Evolutionary conservation across 1,140 invertebrate species (phyloP).

Genomic region (Zophobas atratus): DNA sequence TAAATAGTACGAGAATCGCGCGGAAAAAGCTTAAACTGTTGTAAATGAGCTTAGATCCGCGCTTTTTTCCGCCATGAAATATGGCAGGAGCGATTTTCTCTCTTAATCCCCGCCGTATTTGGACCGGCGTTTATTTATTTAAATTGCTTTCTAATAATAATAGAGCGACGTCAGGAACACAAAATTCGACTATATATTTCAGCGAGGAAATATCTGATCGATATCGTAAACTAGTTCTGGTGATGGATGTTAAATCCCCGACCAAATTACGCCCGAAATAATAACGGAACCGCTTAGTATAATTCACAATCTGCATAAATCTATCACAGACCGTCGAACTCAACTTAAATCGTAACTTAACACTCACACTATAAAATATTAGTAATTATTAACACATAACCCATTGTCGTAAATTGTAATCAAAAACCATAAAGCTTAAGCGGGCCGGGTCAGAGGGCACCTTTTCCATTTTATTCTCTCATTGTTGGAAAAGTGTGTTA

Average conservation of each 20-base stretch:
- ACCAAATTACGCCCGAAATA: background rate
- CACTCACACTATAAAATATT: background rate
- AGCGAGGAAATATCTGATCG: background rate
- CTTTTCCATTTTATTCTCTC: background rate
- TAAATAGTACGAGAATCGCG: conserved; percentile 8
- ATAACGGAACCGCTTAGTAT: background rate
- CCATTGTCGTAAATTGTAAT: conserved; percentile 2
- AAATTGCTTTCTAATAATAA: background rate
- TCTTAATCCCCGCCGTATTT: background rate
- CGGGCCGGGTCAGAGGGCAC: background rate
- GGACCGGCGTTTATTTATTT: background rate
- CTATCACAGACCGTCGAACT: no score
- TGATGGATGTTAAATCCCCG: background rate
- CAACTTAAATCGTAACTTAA: no score
- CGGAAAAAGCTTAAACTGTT: background rate
- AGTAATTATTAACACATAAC: background rate
- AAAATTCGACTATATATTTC: no score
- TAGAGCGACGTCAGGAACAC: no score
- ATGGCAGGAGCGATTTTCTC: background rate
- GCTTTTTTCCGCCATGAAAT: background rate
- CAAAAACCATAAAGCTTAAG: background rate
- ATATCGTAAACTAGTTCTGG: background rate
- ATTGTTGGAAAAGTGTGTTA: background rate
- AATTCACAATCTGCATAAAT: background rate
- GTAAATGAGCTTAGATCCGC: background rate